Evolutionary conservation across 2,888 invertebrate genomes (phyloP).

Genomic region (Periphyllus acericola): DNA sequence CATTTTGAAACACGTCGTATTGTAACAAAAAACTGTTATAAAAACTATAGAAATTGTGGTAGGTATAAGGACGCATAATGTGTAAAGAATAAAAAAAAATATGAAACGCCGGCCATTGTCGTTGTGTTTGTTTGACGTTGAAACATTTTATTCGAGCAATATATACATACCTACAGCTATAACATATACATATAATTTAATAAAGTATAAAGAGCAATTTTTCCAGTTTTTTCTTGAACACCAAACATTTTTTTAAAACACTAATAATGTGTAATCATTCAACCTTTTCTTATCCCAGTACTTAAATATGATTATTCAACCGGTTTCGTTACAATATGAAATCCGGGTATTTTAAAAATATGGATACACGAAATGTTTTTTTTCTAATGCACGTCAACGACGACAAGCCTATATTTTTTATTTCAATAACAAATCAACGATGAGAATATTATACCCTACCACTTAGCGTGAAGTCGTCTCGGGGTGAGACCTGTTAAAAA

Average conservation of each 20-base stretch:
- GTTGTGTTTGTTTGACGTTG: slow-evolving; percentile 6
- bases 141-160: slow-evolving; percentile 1
- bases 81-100: neutral
- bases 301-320: slow-evolving; percentile 21
- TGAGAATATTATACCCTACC: neutral
- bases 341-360: neutral
- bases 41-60: neutral
- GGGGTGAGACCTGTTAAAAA: slow-evolving; percentile 17
- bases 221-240: slow-evolving; percentile 37
- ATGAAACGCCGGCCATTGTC: neutral
- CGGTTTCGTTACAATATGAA: slow-evolving; percentile 23
- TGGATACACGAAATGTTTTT: slow-evolving; percentile 10
- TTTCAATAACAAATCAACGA: neutral
- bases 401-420: neutral
- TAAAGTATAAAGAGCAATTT: slow-evolving; percentile 25
- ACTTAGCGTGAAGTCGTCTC: neutral
- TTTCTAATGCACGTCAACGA: neutral
- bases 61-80: neutral
- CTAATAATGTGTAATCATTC: slow-evolving; percentile 16
- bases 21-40: neutral
- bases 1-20: neutral
- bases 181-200: neutral
- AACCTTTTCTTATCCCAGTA: slow-evolving; percentile 21
- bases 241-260: slow-evolving; percentile 6
- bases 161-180: neutral